Evolutionary conservation across 53 echinoderm and acorn worm species (phyloP).

Genomic region (Holothuria leucospilota): DNA sequence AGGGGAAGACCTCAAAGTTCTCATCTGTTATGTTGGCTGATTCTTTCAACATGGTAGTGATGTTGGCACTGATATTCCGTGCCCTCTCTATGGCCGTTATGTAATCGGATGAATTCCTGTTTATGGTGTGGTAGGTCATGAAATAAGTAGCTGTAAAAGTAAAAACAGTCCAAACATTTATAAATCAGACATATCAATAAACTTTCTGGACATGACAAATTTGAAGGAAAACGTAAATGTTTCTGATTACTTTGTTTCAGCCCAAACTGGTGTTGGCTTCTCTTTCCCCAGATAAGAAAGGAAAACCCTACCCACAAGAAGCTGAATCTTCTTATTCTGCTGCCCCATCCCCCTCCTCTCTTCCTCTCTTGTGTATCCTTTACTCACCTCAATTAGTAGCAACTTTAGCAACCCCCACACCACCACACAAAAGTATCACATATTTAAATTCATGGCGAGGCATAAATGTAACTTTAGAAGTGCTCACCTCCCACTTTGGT

Average conservation of each 20-base stretch:
- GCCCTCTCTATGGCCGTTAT: constrained; percentile 67
- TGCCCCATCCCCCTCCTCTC: too few species aligned
- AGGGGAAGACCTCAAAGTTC: constrained; percentile 85
- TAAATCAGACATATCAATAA: background rate
- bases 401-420: too few species aligned
- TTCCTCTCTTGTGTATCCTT: too few species aligned
- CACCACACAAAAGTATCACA: background rate
- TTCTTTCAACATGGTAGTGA: constrained; percentile 80
- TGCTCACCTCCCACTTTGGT: constrained; percentile 68
- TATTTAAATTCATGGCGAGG: background rate
- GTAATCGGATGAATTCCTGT: constrained; percentile 84
- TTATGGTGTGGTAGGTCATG: constrained; percentile 91
- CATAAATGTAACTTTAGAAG: background rate
- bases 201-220: too few species aligned
- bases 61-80: constrained; percentile 75
- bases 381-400: too few species aligned
- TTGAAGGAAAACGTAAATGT: too few species aligned
- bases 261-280: too few species aligned
- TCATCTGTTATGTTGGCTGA: constrained; percentile 61
- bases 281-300: too few species aligned
- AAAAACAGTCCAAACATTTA: background rate
- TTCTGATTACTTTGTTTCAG: too few species aligned
- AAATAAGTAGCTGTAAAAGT: constrained; percentile 81
- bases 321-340: too few species aligned
- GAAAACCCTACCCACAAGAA: too few species aligned